Base-by-base conservation (phyloP, 2,888 invertebrate species). In the Dexiosoma caninum region DNA sequence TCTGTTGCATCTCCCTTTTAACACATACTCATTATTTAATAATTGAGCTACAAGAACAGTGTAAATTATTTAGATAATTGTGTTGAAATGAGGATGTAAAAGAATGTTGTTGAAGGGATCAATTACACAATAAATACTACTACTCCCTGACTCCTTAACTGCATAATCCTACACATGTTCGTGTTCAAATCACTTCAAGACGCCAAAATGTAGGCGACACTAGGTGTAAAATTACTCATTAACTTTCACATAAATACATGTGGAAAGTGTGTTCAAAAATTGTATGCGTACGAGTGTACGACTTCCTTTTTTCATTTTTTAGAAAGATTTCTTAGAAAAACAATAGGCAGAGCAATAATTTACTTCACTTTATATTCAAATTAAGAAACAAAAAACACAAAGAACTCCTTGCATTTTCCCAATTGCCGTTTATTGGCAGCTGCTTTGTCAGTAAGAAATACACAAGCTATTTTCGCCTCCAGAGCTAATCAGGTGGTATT, bases 201-300 rank as follows among this genome's bases (percentile, higher is more conserved):
- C 76, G 76, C 76, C 76, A 49, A 40, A 44, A 35, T 35, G 10
- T 35, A 51, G 72, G 67, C 67, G 69, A 57, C 67, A 35, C 53
- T 51, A 55, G 60, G 80, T 81, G 72, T 81, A 67, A 77, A 81
- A 67, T 72, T 72, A 72, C 71, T 69, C 44, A 72, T 76, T 81
- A 72, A 69, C 57, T 49, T 49, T 40, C 21, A 14, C 30, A 10
- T 37, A 12, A 8, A 44, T 23, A 32, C 44, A 40, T 32, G 35
- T 27, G 21, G 4, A 71, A 49, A 19, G 23, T 35, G 35, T 21
- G 19, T 32, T 21, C 6, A 8, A 10, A 44, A n/a, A 27, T 2
- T n/a, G 27, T 6, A 27, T 6, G 2, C 30, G 14, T 14, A 30
- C 14, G 10, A 32, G 14, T 8, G 14, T 16, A 16, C 10, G 53